Base-by-base conservation (phyloP, 2,888 invertebrate species). In the Lottia gigantea region DNA sequence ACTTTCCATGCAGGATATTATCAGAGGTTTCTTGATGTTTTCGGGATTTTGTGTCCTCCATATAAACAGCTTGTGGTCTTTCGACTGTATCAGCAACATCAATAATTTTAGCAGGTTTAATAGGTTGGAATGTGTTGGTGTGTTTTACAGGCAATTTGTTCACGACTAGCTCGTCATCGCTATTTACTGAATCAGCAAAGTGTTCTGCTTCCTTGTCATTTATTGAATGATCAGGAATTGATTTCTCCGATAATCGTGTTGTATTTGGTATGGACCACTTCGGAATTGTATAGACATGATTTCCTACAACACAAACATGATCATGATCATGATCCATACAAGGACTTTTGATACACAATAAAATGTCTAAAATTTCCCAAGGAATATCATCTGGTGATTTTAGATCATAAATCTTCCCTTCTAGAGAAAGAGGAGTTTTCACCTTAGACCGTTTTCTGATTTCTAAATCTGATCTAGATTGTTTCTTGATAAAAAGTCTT, bases 291-390 rank as follows among this genome's bases (percentile, higher is more conserved):
- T 55, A 55, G 12, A 55, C 55, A 12, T 55, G 55, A 23, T 23
- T 55, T 23, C 55, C 55, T 3, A 55, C 23, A 55, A 55, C 55
- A 14, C 55, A 55, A 11, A 55, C 55, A 14, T 55, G 55, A 55
- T 55, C 55, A 55, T 55, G 55, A 55, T 55, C 55, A 23, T 55
- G 55, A 19, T 55, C 14, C 1, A 23, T 15, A 23, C 55, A 55
- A 55, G 55, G 23, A 23, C 23, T 55, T 55, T 55, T 19, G 19
- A 55, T 55, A 14, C 55, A 55, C 19, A 55, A 23, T 8, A 55
- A 14, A 23, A 55, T 23, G 55, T 55, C 55, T 55, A 55, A 23
- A 55, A 55, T 55, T 55, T 55, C 23, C 55, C 55, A 55, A 12
- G 55, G 55, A 23, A 55, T 55, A 55, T 55, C 23, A 12, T 55